phyloP scores from a whole-genome alignment of 2,113 vertebrate species.

The Bombycilla garrulus region DNA sequence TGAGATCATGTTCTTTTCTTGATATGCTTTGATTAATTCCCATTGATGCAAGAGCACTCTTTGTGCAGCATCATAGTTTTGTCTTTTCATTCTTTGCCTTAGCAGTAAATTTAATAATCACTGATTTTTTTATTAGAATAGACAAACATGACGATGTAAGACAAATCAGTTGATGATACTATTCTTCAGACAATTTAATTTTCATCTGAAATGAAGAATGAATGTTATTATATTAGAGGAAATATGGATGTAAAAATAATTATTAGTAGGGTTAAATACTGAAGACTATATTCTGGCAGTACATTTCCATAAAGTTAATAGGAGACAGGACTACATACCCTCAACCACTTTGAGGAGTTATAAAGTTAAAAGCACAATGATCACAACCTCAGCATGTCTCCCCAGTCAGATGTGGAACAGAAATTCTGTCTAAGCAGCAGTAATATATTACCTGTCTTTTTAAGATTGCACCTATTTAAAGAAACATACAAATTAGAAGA shows the following conservation, averaged over 20 bases:
- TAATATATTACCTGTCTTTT: not conserved
- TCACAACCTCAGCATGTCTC: not conserved
- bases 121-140: slow-evolving; percentile 32
- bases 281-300: not conserved
- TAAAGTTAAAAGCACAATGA: not conserved
- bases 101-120: slow-evolving; percentile 9
- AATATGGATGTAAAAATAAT: slow-evolving; percentile 12
- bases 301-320: not conserved
- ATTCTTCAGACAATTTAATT: slow-evolving; percentile 23
- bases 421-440: not conserved
- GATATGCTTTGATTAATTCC: not conserved
- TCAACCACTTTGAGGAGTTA: not conserved
- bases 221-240: not conserved
- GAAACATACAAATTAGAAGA: not conserved
- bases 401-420: not conserved
- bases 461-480: not conserved
- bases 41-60: not conserved
- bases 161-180: not conserved
- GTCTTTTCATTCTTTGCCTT: not conserved
- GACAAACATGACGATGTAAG: not conserved
- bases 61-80: not conserved
- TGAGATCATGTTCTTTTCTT: not conserved
- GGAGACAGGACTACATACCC: not conserved
- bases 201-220: not conserved
- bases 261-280: not conserved